These are phyloP conservation scores for Tethea ocularis DNA, from an alignment of 2,888 invertebrate genomes.

Conservation along the genomic window DNA sequence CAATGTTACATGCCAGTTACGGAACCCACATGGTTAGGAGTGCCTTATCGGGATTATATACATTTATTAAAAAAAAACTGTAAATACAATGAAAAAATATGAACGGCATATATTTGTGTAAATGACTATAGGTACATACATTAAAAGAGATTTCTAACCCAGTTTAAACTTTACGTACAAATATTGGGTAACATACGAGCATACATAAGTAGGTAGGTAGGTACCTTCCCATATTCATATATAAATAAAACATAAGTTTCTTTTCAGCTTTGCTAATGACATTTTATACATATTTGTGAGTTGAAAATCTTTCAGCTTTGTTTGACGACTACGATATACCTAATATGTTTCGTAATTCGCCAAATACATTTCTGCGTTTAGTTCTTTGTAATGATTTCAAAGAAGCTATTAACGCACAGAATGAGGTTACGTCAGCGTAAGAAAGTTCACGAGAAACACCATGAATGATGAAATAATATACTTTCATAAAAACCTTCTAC, in stretches of 20 bases:
- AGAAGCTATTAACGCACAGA: conserved; percentile 4
- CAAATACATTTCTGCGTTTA: conserved; percentile 3
- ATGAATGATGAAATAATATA: not conserved
- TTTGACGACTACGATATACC: not conserved
- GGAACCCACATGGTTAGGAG: no score
- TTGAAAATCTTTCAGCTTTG: not conserved
- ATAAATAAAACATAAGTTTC: not conserved
- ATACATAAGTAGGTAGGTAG: not conserved
- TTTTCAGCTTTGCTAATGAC: not conserved
- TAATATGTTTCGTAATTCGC: conserved; percentile 1
- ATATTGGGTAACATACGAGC: not conserved
- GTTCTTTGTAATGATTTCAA: conserved; percentile 10
- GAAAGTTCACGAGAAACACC: conserved; percentile 2
- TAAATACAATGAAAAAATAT: no score
- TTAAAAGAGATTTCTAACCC: not conserved
- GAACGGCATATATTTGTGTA: not conserved
- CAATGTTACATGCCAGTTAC: no score
- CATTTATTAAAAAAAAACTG: no score
- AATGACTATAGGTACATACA: no score
- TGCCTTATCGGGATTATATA: no score
- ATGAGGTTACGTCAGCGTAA: not conserved
- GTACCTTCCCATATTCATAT: not conserved
- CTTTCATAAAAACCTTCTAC: not conserved
- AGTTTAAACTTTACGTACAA: not conserved
- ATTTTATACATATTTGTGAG: not conserved